These are phyloP conservation scores for Cliona cf. orientalis DNA, from an alignment of 37 sponge, comb jelly and placozoan genomes.

Conservation along the genomic window DNA sequence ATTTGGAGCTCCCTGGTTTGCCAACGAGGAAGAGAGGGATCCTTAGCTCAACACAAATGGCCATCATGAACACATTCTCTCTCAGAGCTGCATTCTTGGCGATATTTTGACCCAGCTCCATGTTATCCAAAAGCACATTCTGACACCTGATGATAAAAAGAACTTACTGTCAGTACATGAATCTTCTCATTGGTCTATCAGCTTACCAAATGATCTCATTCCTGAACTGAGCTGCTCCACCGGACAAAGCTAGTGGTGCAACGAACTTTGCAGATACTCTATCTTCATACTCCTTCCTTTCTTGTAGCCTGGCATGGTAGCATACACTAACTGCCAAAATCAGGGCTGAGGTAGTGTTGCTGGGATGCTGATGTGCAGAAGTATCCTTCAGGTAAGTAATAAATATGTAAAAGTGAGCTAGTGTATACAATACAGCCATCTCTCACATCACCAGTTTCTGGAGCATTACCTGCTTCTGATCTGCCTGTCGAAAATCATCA, in stretches of 20 bases:
- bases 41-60: constrained; percentile 86
- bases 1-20: constrained; percentile 95
- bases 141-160: constrained; percentile 67
- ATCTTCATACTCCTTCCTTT: constrained; percentile 67
- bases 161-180: no score
- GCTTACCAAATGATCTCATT: constrained; percentile 68
- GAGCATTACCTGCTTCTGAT: no score
- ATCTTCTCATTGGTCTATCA: no score
- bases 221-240: constrained; percentile 51
- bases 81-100: constrained; percentile 87
- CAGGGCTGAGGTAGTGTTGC: constrained; percentile 40
- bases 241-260: constrained; percentile 41
- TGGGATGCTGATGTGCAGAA: background rate
- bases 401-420: background rate
- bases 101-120: constrained; percentile 81
- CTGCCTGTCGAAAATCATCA: no score
- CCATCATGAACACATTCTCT: constrained; percentile 98
- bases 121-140: constrained; percentile 74
- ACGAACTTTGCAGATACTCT: constrained; percentile 29
- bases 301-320: constrained; percentile 82
- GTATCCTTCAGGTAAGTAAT: background rate
- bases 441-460: background rate
- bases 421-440: background rate
- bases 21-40: constrained; percentile 94
- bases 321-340: constrained; percentile 70